Conservation (phyloP, 2,113 vertebrate species). For the Lepisosteus osseus region DNA sequence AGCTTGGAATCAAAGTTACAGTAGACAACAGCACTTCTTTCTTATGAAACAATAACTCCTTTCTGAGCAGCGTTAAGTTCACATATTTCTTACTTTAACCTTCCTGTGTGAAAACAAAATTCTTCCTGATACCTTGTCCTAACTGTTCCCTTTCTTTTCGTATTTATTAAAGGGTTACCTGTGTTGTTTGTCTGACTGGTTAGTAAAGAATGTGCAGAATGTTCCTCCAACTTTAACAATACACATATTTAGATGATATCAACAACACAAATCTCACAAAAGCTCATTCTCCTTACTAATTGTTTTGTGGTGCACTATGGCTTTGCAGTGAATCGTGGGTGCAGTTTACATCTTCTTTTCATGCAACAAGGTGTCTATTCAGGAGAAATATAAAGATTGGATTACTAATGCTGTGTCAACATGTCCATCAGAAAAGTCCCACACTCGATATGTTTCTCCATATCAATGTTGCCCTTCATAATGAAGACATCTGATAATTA, state of each 20-base stretch:
- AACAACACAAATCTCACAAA: conserved; percentile 39
- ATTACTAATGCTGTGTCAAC: conserved; percentile 48
- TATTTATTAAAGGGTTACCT: conserved; percentile 38
- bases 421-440: conserved; percentile 41
- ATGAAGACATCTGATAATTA: too few relatives aligned
- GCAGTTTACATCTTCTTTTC: conserved; percentile 29
- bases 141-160: conserved; percentile 25
- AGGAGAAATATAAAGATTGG: conserved; percentile 51
- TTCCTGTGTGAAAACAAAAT: conserved; percentile 16
- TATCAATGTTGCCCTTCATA: too few relatives aligned
- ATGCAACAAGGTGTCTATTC: conserved; percentile 31
- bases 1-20: neutral
- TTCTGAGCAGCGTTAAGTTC: too few relatives aligned
- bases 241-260: conserved; percentile 58
- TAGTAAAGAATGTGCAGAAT: conserved; percentile 61
- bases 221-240: conserved; percentile 61
- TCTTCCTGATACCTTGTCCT: conserved; percentile 16
- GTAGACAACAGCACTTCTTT: neutral
- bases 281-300: conserved; percentile 48
- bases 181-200: conserved; percentile 40
- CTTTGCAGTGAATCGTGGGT: conserved; percentile 34
- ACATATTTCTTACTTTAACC: neutral
- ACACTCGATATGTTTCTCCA: conserved; percentile 22
- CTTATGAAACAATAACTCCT: neutral
- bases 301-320: conserved; percentile 54